These are phyloP conservation scores for Anarsia innoxiella DNA, from an alignment of 2,888 invertebrate genomes.

Conservation along the genomic window DNA sequence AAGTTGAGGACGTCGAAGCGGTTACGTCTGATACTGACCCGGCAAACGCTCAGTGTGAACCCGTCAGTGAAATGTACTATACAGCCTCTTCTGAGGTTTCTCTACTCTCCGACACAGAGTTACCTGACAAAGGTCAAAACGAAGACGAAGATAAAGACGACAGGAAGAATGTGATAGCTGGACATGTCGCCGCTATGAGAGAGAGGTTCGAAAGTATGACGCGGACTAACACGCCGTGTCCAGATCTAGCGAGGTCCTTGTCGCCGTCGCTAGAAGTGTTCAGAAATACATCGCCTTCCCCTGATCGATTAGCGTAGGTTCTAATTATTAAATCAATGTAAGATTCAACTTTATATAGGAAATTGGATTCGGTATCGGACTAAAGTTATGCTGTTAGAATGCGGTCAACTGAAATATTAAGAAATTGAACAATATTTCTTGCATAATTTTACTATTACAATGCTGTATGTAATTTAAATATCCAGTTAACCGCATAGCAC, in stretches of 20 bases:
- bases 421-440: too few species aligned
- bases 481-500: too few species aligned
- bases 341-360: too few species aligned
- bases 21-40: conserved; percentile 34
- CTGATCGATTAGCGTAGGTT: conserved; percentile 43
- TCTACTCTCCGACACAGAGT: conserved; percentile 46
- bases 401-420: too few species aligned
- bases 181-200: conserved; percentile 70
- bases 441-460: too few species aligned
- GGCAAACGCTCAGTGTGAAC: conserved; percentile 32
- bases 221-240: conserved; percentile 57
- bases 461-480: too few species aligned
- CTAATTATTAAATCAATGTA: too few species aligned
- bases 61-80: conserved; percentile 56
- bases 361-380: too few species aligned
- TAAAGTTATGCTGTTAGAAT: too few species aligned
- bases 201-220: conserved; percentile 70
- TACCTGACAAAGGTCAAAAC: conserved; percentile 29
- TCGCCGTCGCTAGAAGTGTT: conserved; percentile 49
- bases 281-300: conserved; percentile 51
- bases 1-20: conserved; percentile 28
- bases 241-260: conserved; percentile 41
- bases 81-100: conserved; percentile 63
- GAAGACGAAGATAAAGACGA: conserved; percentile 36
- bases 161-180: conserved; percentile 50